These are phyloP conservation scores for Callitettix versicolor DNA, from an alignment of 1,140 invertebrate genomes.

Conservation along the genomic window DNA sequence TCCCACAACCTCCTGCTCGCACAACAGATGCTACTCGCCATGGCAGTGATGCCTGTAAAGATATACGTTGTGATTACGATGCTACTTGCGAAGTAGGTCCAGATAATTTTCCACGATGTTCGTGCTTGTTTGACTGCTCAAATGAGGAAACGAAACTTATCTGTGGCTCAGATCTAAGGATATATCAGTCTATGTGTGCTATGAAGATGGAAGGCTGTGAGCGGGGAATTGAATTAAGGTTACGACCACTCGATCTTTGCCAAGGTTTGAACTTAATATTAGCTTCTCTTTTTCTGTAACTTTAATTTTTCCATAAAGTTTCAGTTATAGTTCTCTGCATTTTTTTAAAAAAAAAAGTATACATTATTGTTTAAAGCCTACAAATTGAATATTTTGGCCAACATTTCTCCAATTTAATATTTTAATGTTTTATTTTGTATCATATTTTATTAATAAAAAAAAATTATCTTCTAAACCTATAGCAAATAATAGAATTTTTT, in stretches of 20 bases:
- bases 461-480: too few species aligned
- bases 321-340: too few species aligned
- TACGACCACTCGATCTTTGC: slow-evolving; percentile 67
- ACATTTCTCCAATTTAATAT: too few species aligned
- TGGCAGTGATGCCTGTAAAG: slow-evolving; percentile 50
- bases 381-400: too few species aligned
- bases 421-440: too few species aligned
- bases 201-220: slow-evolving; percentile 81
- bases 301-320: too few species aligned
- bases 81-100: slow-evolving; percentile 68
- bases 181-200: slow-evolving; percentile 71
- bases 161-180: slow-evolving; percentile 71
- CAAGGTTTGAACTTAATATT: slow-evolving; percentile 55
- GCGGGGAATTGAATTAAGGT: slow-evolving; percentile 65
- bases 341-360: too few species aligned
- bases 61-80: slow-evolving; percentile 73
- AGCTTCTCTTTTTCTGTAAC: too few species aligned
- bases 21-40: slow-evolving; percentile 3
- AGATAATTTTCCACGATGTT: slow-evolving; percentile 64
- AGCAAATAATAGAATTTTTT: too few species aligned
- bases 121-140: slow-evolving; percentile 61
- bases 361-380: too few species aligned
- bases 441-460: too few species aligned
- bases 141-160: slow-evolving; percentile 46
- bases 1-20: background rate